phyloP scores from a whole-genome alignment of 2,797 vertebrate species.

The Enteromius anoplus region DNA sequence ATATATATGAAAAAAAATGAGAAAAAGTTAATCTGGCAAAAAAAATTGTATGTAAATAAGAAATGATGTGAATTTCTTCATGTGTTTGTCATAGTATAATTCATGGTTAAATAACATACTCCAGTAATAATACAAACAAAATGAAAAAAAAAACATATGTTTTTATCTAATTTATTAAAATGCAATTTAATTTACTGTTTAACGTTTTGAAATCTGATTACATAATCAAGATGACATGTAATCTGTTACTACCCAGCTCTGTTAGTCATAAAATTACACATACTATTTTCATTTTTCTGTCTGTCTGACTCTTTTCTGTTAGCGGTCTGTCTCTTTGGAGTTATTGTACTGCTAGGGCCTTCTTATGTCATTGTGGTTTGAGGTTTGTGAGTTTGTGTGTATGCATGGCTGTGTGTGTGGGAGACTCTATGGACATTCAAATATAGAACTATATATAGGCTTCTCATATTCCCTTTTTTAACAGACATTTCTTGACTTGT shows the following conservation, averaged over 20 bases:
- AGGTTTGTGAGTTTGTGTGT: conserved; percentile 33
- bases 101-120: not conserved
- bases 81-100: not conserved
- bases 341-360: conserved; percentile 13
- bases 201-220: conserved; percentile 1
- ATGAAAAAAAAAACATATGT: not conserved
- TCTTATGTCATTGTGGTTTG: conserved; percentile 52
- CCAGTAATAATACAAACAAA: not conserved
- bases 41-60: no score
- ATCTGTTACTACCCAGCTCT: not conserved
- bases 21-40: no score
- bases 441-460: conserved; percentile 43
- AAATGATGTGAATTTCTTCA: no score
- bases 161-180: not conserved
- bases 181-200: not conserved
- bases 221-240: not conserved
- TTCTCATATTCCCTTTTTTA: conserved; percentile 36
- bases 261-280: conserved; percentile 18
- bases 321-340: conserved; percentile 18
- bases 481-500: conserved; percentile 33
- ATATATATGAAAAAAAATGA: no score
- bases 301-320: not conserved
- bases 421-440: conserved; percentile 40
- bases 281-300: not conserved
- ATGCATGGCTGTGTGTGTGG: conserved; percentile 40